phyloP scores from a whole-genome alignment of 2,888 invertebrate genomes.

The Venusia cambrica region DNA sequence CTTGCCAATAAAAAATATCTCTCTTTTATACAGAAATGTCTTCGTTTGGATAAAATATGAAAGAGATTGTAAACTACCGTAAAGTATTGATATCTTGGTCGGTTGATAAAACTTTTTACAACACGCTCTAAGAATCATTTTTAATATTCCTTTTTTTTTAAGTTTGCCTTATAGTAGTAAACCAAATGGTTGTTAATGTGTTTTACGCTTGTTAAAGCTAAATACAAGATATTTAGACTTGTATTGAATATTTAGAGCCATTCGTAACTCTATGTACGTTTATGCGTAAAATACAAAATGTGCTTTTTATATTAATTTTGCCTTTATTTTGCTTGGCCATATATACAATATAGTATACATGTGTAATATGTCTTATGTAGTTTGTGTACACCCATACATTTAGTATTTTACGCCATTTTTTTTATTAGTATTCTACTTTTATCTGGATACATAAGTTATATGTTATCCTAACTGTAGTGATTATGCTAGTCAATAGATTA shows the following conservation, averaged over 20 bases:
- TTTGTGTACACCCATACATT: slow-evolving; percentile 37
- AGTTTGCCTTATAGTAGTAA: too few species aligned
- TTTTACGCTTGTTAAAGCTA: slow-evolving; percentile 28
- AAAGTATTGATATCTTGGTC: too few species aligned
- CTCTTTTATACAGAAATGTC: too few species aligned
- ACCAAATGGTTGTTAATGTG: slow-evolving; percentile 31
- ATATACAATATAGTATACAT: slow-evolving; percentile 17
- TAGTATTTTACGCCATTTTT: slow-evolving; percentile 64
- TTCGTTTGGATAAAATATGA: too few species aligned
- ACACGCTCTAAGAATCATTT: too few species aligned
- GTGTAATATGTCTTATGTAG: slow-evolving; percentile 27
- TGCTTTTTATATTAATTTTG: slow-evolving; percentile 53
- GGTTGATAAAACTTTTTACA: too few species aligned
- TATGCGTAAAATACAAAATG: slow-evolving; percentile 64
- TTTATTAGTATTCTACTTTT: too few species aligned
- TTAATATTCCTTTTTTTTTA: too few species aligned
- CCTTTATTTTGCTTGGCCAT: slow-evolving; percentile 52
- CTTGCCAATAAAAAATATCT: too few species aligned
- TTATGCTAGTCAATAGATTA: slow-evolving; percentile 54
- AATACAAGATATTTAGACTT: slow-evolving; percentile 21
- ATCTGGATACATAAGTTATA: too few species aligned
- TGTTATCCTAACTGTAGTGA: slow-evolving; percentile 51
- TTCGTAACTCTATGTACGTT: slow-evolving; percentile 36
- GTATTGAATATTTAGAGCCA: slow-evolving; percentile 26
- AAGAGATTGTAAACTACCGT: too few species aligned